Conservation (phyloP, 35 echinoderm and acorn worm genomes). For the Eucidaris tribuloides region DNA sequence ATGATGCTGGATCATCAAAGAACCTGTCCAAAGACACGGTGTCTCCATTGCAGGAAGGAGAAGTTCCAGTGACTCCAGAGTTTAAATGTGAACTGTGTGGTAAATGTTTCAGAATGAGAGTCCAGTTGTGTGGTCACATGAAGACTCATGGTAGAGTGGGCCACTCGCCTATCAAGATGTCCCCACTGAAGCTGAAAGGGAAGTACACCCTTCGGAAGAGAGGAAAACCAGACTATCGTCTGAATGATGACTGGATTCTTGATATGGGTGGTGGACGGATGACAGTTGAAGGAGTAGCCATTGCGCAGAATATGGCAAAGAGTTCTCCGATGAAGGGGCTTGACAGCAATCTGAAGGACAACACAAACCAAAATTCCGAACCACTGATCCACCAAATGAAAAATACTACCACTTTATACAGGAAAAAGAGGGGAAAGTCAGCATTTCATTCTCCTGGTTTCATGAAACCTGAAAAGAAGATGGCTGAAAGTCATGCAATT, state of each 20-base stretch:
- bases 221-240: constrained; percentile 17
- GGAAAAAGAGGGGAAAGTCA: too few relatives aligned
- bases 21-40: too few relatives aligned
- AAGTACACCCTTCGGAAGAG: constrained; percentile 16
- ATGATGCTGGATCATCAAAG: too few relatives aligned
- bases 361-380: too few relatives aligned
- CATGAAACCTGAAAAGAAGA: neutral
- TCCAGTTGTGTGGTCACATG: constrained; percentile 25
- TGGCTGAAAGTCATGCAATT: neutral
- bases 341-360: too few relatives aligned
- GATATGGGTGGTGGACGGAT: constrained; percentile 9
- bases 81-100: constrained; percentile 18
- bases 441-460: too few relatives aligned
- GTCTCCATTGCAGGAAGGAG: too few relatives aligned
- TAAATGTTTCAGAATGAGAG: constrained; percentile 13
- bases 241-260: constrained; percentile 10
- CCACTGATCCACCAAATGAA: too few relatives aligned
- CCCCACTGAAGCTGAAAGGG: neutral
- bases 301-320: neutral
- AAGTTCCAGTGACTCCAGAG: too few relatives aligned
- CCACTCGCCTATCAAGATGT: constrained; percentile 11
- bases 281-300: neutral
- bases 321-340: neutral
- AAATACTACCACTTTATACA: too few relatives aligned
- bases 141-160: constrained; percentile 28